Percentiles rank a stretch among this genome's conserved stretches.
Conservation (phyloP, 2,113 vertebrate genomes). For the Macquaria ambigua region DNA sequence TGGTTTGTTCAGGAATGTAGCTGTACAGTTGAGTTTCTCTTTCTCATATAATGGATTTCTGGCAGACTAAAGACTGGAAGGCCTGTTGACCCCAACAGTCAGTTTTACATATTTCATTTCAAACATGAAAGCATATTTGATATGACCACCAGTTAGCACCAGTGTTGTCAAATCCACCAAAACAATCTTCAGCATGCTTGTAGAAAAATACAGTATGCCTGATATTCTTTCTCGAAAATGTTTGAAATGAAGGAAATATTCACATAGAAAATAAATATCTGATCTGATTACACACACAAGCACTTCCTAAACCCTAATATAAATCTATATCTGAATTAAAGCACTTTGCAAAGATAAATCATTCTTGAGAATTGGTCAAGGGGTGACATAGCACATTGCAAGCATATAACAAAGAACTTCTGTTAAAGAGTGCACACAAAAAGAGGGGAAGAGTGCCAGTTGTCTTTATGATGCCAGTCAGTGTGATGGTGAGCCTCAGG, state of each 20-base stretch:
- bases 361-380: background rate
- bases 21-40: background rate
- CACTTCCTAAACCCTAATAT: background rate
- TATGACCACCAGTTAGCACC: background rate
- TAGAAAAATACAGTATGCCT: background rate
- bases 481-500: constrained; percentile 62
- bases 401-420: constrained; percentile 13
- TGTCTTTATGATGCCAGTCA: constrained; percentile 73
- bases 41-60: constrained; percentile 16
- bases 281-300: background rate
- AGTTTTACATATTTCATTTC: constrained; percentile 17
- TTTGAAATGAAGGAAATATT: background rate
- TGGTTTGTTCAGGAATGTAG: background rate
- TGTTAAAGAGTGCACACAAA: constrained; percentile 23
- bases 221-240: background rate
- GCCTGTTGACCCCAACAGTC: background rate
- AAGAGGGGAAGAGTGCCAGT: constrained; percentile 36
- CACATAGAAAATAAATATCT: background rate
- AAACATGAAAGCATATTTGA: background rate
- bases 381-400: constrained; percentile 9
- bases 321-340: constrained; percentile 6
- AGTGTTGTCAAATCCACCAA: background rate
- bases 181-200: background rate
- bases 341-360: constrained; percentile 13
- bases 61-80: background rate